Evolutionary conservation across 1,140 invertebrate species (phyloP).

Genomic region (Drosophila pruinosa): DNA sequence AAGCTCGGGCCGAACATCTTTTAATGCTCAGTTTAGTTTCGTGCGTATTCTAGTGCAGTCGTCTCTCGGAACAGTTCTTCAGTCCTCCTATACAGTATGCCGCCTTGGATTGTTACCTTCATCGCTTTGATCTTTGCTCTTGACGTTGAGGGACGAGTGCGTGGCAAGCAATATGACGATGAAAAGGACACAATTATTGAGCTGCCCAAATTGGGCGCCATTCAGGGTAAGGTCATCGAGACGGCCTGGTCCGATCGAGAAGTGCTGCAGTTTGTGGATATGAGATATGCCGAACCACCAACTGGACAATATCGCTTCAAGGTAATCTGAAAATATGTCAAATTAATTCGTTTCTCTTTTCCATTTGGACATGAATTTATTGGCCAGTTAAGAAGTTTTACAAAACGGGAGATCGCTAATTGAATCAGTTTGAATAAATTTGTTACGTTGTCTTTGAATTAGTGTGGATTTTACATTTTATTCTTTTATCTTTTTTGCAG

Average conservation of each 20-base stretch:
- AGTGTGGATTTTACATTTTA: no score
- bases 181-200: constrained; percentile 73
- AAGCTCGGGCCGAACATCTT: constrained; percentile 31
- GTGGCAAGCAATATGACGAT: constrained; percentile 54
- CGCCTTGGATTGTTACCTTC: neutral
- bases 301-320: constrained; percentile 76
- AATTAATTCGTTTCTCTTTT: neutral
- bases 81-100: constrained; percentile 31
- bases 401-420: neutral
- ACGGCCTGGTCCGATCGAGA: constrained; percentile 76
- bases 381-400: neutral
- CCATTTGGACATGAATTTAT: neutral
- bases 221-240: constrained; percentile 68
- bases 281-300: constrained; percentile 77
- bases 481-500: constrained; percentile 72
- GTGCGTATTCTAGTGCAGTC: constrained; percentile 45
- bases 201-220: constrained; percentile 68
- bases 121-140: neutral
- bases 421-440: neutral
- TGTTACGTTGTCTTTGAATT: no score
- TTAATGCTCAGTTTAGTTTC: constrained; percentile 59
- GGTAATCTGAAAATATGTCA: no score
- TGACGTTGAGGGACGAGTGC: constrained; percentile 34
- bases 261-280: constrained; percentile 77
- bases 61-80: neutral